phyloP scores from a whole-genome alignment of 2,797 vertebrate species.

The Labeo calbasu region DNA sequence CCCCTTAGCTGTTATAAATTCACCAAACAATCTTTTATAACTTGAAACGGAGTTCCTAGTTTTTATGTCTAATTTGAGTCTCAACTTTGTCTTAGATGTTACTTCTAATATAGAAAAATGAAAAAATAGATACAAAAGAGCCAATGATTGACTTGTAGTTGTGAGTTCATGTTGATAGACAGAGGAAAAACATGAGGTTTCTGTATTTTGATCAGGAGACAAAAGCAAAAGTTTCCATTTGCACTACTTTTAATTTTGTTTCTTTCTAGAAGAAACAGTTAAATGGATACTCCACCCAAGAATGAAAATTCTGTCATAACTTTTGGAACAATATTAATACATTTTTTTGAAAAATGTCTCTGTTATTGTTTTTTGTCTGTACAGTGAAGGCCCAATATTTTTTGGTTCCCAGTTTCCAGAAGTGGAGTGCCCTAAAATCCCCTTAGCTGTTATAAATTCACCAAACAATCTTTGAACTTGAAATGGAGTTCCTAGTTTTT shows the following conservation, averaged over 20 bases:
- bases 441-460: too few relatives aligned
- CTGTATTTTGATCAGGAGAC: background rate
- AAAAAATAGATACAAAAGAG: background rate
- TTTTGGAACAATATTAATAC: background rate
- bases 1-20: too few relatives aligned
- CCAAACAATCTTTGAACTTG: too few relatives aligned
- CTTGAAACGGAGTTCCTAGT: too few relatives aligned
- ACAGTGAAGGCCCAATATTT: background rate
- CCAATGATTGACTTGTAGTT: background rate
- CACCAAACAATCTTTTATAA: too few relatives aligned
- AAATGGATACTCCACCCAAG: background rate
- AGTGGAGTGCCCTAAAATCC: too few relatives aligned
- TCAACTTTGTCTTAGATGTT: background rate
- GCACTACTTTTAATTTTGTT: too few relatives aligned
- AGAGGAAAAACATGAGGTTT: background rate
- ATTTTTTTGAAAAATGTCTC: background rate
- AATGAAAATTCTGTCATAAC: background rate
- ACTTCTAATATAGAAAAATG: background rate
- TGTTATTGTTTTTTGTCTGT: background rate
- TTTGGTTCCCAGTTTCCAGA: background rate
- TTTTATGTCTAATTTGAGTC: too few relatives aligned
- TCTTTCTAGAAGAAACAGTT: background rate
- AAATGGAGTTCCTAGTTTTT: too few relatives aligned
- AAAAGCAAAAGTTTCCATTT: background rate
- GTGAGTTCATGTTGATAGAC: background rate